A percentile compares a stretch with the other conserved stretches of the same genome.
These are phyloP conservation scores for Meiosimyza decipiens DNA, from an alignment of 2,888 invertebrate species.

Conservation along the genomic window DNA sequence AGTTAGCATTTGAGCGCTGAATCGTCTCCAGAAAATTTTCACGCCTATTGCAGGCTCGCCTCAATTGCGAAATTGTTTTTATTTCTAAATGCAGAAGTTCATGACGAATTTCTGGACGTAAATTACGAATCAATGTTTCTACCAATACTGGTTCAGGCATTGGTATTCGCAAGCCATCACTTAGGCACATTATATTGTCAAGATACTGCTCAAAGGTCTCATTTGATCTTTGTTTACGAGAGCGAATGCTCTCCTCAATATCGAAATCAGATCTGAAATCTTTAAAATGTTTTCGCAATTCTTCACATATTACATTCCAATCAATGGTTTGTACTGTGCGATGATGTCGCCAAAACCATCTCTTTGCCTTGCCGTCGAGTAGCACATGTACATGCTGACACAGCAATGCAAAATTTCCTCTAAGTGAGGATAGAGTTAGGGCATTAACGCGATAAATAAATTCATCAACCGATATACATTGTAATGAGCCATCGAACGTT, in stretches of 20 bases:
- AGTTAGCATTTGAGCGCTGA: background rate
- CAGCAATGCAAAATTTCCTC: constrained; percentile 16
- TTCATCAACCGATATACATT: background rate
- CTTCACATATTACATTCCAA: background rate
- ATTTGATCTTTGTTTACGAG: constrained; percentile 12
- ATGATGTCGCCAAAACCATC: constrained; percentile 30
- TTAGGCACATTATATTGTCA: background rate
- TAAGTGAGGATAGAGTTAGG: constrained; percentile 1
- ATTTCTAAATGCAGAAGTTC: constrained; percentile 21
- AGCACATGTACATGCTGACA: background rate
- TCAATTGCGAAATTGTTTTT: constrained; percentile 1
- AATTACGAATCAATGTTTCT: constrained; percentile 18
- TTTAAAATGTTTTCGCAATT: background rate
- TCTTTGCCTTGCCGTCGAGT: background rate
- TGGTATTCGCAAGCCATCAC: constrained; percentile 9
- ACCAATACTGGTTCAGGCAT: constrained; percentile 8
- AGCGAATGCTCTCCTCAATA: constrained; percentile 22
- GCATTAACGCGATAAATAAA: constrained; percentile 9
- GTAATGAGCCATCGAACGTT: background rate
- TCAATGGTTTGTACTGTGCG: background rate
- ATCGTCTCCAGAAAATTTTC: constrained; percentile 8
- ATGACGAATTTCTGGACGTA: constrained; percentile 1
- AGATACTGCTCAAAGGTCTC: constrained; percentile 2
- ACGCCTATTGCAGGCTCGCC: constrained; percentile 7
- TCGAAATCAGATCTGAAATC: constrained; percentile 13